These are phyloP conservation scores for Phenganax marumi DNA, from an alignment of 92 coral and sea anemone species.

Conservation along the genomic window DNA sequence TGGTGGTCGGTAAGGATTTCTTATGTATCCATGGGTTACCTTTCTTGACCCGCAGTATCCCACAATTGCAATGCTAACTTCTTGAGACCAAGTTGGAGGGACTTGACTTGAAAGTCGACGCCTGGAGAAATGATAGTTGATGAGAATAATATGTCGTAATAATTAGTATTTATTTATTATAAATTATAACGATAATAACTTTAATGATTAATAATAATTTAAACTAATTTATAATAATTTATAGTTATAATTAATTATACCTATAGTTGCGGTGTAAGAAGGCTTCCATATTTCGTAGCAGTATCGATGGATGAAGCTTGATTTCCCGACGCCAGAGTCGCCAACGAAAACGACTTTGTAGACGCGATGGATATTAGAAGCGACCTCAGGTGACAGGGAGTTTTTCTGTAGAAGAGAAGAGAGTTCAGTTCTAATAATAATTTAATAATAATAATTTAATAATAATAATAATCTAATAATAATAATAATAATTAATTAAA, in stretches of 20 bases:
- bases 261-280: constrained; percentile 97
- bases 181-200: too few relatives aligned
- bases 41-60: constrained; percentile 99
- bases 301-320: constrained; percentile 92
- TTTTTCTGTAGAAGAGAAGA: constrained; percentile 41
- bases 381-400: constrained; percentile 20
- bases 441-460: not conserved
- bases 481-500: too few relatives aligned
- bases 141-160: not conserved
- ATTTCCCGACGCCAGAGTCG: constrained; percentile 96
- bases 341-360: constrained; percentile 94
- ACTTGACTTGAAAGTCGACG: constrained; percentile 95
- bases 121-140: constrained; percentile 51
- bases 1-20: not conserved
- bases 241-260: constrained; percentile 35
- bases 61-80: constrained; percentile 91
- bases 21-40: constrained; percentile 46
- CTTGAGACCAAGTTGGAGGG: constrained; percentile 78
- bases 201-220: too few relatives aligned
- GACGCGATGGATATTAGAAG: constrained; percentile 73
- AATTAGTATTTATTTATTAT: not conserved
- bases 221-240: too few relatives aligned
- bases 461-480: too few relatives aligned
- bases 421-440: not conserved
- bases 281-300: constrained; percentile 96